Evolutionary conservation across 2,113 vertebrate genomes (phyloP).

Genomic region (Astur gentilis): DNA sequence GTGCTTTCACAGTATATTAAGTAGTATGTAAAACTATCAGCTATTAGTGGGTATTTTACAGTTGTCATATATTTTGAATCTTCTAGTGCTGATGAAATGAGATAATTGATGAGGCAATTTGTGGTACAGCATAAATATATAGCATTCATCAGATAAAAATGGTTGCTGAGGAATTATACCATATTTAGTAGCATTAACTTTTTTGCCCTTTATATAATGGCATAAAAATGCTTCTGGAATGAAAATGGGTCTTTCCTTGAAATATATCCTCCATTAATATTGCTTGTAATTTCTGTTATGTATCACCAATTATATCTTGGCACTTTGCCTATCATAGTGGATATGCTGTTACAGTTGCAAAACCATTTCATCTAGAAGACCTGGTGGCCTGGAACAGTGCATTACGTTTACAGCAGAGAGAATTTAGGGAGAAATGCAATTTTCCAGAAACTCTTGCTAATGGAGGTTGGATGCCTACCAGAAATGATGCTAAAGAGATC

Average conservation of each 20-base stretch:
- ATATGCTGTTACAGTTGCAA: neutral
- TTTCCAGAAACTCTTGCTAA: conserved; percentile 62
- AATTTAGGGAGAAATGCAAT: conserved; percentile 40
- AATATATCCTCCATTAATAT: conserved; percentile 25
- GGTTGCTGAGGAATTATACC: conserved; percentile 12
- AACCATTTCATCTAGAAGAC: conserved; percentile 41
- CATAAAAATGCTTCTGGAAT: conserved; percentile 20
- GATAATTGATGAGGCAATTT: conserved; percentile 36
- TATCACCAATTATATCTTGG: conserved; percentile 43
- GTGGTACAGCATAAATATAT: conserved; percentile 1
- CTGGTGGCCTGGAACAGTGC: conserved; percentile 3
- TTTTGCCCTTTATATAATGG: conserved; percentile 42
- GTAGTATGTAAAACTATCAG: neutral
- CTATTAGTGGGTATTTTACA: neutral
- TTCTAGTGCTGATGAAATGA: conserved; percentile 12
- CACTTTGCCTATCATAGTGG: conserved; percentile 24
- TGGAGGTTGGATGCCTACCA: conserved; percentile 60
- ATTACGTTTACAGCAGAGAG: conserved; percentile 26
- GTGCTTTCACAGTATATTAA: neutral
- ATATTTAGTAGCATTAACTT: conserved; percentile 55
- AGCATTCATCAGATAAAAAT: conserved; percentile 38
- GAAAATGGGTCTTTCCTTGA: conserved; percentile 27
- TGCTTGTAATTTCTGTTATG: conserved; percentile 16
- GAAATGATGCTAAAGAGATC: conserved; percentile 64
- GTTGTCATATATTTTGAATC: neutral